Base-by-base conservation (phyloP, 1,140 invertebrate genomes). In the Drosophila asahinai region DNA sequence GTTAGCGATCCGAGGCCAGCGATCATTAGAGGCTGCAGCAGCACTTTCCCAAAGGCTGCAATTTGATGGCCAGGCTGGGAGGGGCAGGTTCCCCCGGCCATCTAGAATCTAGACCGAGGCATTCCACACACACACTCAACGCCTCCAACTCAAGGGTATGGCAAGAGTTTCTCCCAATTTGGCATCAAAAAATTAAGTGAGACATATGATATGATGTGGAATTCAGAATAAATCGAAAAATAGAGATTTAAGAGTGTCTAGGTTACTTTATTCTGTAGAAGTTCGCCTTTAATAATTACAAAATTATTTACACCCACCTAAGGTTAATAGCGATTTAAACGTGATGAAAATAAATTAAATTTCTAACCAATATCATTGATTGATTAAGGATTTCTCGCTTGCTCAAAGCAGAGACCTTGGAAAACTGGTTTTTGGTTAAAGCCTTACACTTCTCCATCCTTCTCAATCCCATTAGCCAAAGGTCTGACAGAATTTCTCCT, bases 21-120 rank as follows among this genome's bases (percentile, higher is more conserved):
- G 38, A 59, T 75, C 27, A 58, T 64, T 81, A 64, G 33, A 77
- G 73, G 71, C 60, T 22, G 33, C 65, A 30, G 27, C 48, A 25
- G 65, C 75, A 78, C 75, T 78, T 83, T 83, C 81, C 77, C 81
- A 76, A 63, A 80, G 80, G 63, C 80, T 74, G 30, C 64, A 67
- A 79, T 77, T 78, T 74, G 22, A 58, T 33, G 57, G 75, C 75
- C 72, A 76, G 70, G 70, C 60, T 59, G 55, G 76, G 77, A 77
- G 65, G 45, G 60, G 30, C 70, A 73, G 54, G 70, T 61, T 73
- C 52, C 36, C 36, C 38, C 54, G 30, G 22, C n/a, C 61, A 25
- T 22, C 54, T 57, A 57, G 54, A 57, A 73, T 74, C 71, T 74
- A 73, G 71, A 52, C 71, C 71, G 38, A 74, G 65, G 70, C 67